These are phyloP conservation scores for Gymnoscopelus microlampas DNA, from an alignment of 2,797 vertebrate genomes.

Conservation along the genomic window DNA sequence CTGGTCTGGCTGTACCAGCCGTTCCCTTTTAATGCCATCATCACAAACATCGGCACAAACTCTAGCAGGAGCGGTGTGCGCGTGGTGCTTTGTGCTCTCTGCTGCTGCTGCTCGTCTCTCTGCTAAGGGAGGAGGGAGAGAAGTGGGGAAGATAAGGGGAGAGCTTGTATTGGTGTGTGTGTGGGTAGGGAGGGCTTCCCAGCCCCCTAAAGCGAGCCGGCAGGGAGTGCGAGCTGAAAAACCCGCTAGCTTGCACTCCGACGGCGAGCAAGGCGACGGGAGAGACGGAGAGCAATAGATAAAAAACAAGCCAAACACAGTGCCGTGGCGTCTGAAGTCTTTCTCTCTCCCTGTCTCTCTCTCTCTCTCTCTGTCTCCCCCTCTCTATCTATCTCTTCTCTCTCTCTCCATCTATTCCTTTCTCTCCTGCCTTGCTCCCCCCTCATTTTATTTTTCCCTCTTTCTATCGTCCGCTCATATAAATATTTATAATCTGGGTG, in stretches of 20 bases:
- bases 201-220: conserved; percentile 33
- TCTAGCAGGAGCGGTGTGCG: conserved; percentile 9
- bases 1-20: too few species aligned
- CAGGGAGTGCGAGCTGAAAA: conserved; percentile 58
- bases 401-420: conserved; percentile 22
- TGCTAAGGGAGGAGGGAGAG: conserved; percentile 15
- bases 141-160: conserved; percentile 40
- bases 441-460: conserved; percentile 38
- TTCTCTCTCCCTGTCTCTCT: conserved; percentile 7
- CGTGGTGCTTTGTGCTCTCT: conserved; percentile 30
- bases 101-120: conserved; percentile 7
- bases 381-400: conserved; percentile 18
- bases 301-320: conserved; percentile 63
- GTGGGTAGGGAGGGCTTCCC: too few species aligned
- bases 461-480: conserved; percentile 55
- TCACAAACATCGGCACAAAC: conserved; percentile 30
- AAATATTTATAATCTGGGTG: conserved; percentile 79
- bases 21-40: not conserved
- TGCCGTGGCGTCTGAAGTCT: conserved; percentile 64
- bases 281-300: conserved; percentile 58
- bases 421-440: conserved; percentile 32
- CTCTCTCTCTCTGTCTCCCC: conserved; percentile 10
- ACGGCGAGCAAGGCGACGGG: conserved; percentile 54
- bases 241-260: conserved; percentile 59
- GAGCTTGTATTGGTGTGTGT: not conserved